phyloP scores from a whole-genome alignment of 2,888 invertebrate genomes.

The Pinctada fucata region DNA sequence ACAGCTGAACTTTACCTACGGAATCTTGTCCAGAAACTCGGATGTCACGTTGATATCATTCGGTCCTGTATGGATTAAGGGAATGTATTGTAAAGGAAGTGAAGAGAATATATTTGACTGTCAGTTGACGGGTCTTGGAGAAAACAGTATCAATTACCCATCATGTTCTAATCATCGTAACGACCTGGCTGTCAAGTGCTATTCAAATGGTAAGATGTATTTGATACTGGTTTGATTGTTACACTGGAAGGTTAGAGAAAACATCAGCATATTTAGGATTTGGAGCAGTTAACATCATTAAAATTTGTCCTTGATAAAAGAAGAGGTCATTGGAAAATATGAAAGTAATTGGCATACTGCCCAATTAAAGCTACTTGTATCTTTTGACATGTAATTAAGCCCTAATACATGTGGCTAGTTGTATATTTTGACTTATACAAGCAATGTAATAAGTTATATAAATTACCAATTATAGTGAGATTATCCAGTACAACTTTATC shows the following conservation, averaged over 20 bases:
- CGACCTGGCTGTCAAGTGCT: conserved; percentile 60
- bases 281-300: no score
- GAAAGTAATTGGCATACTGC: no score
- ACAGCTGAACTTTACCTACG: conserved; percentile 59
- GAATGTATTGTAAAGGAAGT: conserved; percentile 78
- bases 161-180: conserved; percentile 47
- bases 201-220: conserved; percentile 53
- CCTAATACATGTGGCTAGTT: no score
- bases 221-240: not conserved
- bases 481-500: conserved; percentile 44
- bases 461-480: conserved; percentile 50
- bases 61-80: conserved; percentile 67
- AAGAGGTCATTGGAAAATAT: no score
- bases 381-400: no score
- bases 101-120: conserved; percentile 57
- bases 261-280: no score
- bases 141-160: conserved; percentile 16
- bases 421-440: no score
- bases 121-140: conserved; percentile 52
- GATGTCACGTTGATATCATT: conserved; percentile 27
- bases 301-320: no score
- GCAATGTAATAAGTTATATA: no score
- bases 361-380: no score
- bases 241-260: no score
- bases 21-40: conserved; percentile 44